A percentile compares a stretch with the other conserved stretches of the same genome.
These are phyloP conservation scores for Oscheius sp. DNA, from an alignment of 2,888 invertebrate species.

Conservation along the genomic window DNA sequence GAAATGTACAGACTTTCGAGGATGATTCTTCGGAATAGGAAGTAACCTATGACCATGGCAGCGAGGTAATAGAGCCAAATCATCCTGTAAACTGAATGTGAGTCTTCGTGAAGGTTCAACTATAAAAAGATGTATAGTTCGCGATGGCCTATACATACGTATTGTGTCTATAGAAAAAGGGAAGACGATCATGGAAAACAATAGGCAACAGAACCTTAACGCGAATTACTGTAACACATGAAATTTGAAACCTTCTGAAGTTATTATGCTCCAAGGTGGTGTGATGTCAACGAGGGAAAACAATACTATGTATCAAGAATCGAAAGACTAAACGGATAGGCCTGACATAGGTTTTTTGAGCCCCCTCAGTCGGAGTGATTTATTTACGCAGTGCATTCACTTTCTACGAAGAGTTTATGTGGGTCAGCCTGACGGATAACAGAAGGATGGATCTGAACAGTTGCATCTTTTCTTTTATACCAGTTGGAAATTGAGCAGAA, in stretches of 20 bases:
- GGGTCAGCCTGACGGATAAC: constrained; percentile 29
- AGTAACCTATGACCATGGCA: constrained; percentile 42
- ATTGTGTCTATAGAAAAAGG: neutral
- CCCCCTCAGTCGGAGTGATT: too few relatives aligned
- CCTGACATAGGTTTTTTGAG: too few relatives aligned
- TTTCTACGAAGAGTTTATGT: constrained; percentile 18
- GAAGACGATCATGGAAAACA: constrained; percentile 4
- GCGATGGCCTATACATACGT: constrained; percentile 12
- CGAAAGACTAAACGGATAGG: constrained; percentile 2
- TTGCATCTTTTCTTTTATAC: too few relatives aligned
- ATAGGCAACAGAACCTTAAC: constrained; percentile 1
- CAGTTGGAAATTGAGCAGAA: too few relatives aligned
- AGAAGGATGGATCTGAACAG: neutral
- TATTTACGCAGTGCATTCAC: constrained; percentile 1
- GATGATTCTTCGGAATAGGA: constrained; percentile 47
- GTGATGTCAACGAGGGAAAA: too few relatives aligned
- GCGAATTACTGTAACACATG: too few relatives aligned
- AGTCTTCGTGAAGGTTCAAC: neutral
- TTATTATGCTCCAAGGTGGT: too few relatives aligned
- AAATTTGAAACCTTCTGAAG: too few relatives aligned
- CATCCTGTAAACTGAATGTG: constrained; percentile 9
- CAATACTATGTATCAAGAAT: too few relatives aligned
- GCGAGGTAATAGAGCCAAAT: constrained; percentile 25
- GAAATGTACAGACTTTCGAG: constrained; percentile 50
- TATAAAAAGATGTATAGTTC: constrained; percentile 8